Evolutionary conservation across 1,140 invertebrate species (phyloP).

Genomic region (Papilio xuthus): DNA sequence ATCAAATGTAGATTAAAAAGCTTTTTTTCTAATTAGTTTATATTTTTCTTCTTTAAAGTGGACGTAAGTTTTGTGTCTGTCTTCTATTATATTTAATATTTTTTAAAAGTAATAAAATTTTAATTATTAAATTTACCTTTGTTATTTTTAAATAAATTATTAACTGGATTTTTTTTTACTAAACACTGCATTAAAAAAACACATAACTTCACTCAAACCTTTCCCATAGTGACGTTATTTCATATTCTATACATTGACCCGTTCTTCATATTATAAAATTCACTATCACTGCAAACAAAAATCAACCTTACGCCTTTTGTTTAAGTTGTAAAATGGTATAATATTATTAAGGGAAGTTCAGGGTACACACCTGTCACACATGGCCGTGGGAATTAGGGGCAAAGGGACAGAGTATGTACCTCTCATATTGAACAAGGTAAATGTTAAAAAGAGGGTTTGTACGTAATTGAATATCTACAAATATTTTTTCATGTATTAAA

Average conservation of each 20-base stretch:
- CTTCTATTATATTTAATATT: too few relatives aligned
- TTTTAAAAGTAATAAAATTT: too few relatives aligned
- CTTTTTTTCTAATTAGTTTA: neutral
- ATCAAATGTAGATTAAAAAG: constrained; percentile 28
- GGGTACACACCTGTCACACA: constrained; percentile 57
- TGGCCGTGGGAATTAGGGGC: constrained; percentile 60
- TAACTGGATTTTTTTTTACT: too few relatives aligned
- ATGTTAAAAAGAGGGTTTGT: constrained; percentile 40
- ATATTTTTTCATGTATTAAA: constrained; percentile 23
- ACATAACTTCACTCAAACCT: constrained; percentile 19
- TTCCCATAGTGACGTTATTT: constrained; percentile 29
- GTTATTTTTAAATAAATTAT: neutral
- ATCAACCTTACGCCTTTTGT: neutral
- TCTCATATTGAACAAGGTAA: constrained; percentile 33
- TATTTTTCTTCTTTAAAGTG: constrained; percentile 3
- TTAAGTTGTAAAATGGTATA: constrained; percentile 19
- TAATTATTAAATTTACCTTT: neutral
- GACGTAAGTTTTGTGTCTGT: too few relatives aligned
- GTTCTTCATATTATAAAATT: constrained; percentile 28
- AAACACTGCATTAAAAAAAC: neutral
- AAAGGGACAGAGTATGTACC: constrained; percentile 40
- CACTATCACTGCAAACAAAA: neutral
- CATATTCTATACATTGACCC: constrained; percentile 46
- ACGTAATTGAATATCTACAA: constrained; percentile 36
- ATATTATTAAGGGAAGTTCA: constrained; percentile 28